Conservation (phyloP, 2,888 invertebrate genomes). For the Strigamia transsilvanica region DNA sequence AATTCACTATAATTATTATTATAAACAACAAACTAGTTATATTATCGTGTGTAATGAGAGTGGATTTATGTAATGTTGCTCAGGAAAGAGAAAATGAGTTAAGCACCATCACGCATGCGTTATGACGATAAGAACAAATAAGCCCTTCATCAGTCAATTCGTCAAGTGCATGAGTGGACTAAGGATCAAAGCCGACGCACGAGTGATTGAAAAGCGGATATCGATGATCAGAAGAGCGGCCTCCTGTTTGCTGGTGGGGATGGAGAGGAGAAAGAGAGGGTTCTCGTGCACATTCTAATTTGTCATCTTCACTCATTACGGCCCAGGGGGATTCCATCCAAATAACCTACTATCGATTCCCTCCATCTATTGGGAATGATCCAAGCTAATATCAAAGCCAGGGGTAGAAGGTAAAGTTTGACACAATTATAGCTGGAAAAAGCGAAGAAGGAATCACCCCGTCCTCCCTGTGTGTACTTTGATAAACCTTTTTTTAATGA, state of each 20-base stretch:
- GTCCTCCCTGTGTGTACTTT: background rate
- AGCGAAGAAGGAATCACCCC: background rate
- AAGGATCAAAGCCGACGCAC: conserved; percentile 36
- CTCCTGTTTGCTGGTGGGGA: conserved; percentile 32
- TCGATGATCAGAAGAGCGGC: conserved; percentile 42
- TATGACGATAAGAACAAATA: conserved; percentile 44
- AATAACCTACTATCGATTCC: conserved; percentile 39
- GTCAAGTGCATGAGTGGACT: conserved; percentile 44
- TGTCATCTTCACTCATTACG: conserved; percentile 42
- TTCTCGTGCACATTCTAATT: conserved; percentile 33
- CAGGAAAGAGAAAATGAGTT: conserved; percentile 35
- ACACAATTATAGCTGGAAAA: background rate
- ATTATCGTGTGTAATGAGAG: conserved; percentile 23
- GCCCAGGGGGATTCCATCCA: conserved; percentile 44
- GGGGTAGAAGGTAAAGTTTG: conserved; percentile 10
- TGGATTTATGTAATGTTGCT: conserved; percentile 14
- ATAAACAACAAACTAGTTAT: conserved; percentile 5
- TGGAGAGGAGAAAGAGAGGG: conserved; percentile 17
- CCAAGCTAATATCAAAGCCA: conserved; percentile 19
- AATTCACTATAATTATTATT: background rate
- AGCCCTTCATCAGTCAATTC: conserved; percentile 44
- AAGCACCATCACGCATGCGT: conserved; percentile 34
- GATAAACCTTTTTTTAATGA: conserved; percentile 35
- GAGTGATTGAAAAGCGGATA: conserved; percentile 42
- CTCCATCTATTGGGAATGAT: conserved; percentile 42